phyloP scores from a whole-genome alignment of 2,888 invertebrate genomes.

The Slavum lentiscoides region DNA sequence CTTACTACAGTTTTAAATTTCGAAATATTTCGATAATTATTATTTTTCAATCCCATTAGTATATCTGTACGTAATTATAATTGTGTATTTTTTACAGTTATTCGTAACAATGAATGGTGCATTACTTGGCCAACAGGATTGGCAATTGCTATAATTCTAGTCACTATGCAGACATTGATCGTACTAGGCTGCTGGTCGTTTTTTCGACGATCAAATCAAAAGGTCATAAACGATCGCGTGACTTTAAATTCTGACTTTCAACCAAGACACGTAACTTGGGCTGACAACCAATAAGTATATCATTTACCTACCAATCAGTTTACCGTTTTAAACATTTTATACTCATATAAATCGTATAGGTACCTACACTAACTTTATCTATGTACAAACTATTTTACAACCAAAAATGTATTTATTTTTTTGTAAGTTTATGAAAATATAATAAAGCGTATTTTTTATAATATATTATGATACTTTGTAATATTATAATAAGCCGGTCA shows the following conservation, averaged over 20 bases:
- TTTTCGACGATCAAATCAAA: conserved; percentile 54
- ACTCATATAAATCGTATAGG: background rate
- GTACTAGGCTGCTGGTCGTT: conserved; percentile 57
- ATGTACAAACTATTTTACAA: conserved; percentile 32
- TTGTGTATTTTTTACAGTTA: conserved; percentile 21
- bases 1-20: too few relatives aligned
- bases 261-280: conserved; percentile 56
- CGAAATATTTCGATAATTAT: background rate
- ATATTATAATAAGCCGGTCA: background rate
- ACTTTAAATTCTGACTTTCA: conserved; percentile 56
- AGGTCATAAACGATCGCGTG: conserved; percentile 55
- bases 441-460: background rate
- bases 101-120: conserved; percentile 54
- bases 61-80: background rate
- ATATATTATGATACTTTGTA: background rate
- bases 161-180: conserved; percentile 57
- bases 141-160: conserved; percentile 56
- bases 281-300: conserved; percentile 53
- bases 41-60: background rate
- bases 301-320: background rate
- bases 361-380: background rate
- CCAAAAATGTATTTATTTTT: background rate
- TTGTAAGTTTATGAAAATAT: too few relatives aligned
- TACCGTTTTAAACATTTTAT: background rate
- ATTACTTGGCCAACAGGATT: conserved; percentile 57